A percentile compares a stretch with the other conserved stretches of the same genome.
phyloP scores from a whole-genome alignment of 2,113 vertebrate genomes.

The Equus quagga region DNA sequence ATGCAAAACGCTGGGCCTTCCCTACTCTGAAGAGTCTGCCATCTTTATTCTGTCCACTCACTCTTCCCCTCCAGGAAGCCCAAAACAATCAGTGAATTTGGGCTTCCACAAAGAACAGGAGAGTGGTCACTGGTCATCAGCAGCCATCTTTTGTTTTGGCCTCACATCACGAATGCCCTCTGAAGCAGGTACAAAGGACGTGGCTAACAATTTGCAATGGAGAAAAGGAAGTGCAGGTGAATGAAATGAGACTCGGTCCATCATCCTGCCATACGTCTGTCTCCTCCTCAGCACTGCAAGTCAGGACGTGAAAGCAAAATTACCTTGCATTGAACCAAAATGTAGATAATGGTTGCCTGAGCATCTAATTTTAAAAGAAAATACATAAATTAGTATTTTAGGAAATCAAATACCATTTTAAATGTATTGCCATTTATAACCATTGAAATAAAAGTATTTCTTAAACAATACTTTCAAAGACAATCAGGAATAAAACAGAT shows the following conservation, averaged over 20 bases:
- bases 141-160: background rate
- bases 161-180: background rate
- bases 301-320: background rate
- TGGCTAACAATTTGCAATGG: background rate
- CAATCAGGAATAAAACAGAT: background rate
- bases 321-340: fast-evolving
- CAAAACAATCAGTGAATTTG: background rate
- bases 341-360: too few species aligned
- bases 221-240: background rate
- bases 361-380: background rate
- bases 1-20: background rate
- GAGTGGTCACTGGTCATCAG: background rate
- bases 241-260: fast-evolving
- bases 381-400: background rate
- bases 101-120: background rate
- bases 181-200: background rate
- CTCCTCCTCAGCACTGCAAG: background rate
- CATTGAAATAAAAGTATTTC: background rate
- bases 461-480: background rate
- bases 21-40: background rate
- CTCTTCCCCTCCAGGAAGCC: background rate
- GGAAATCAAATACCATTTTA: background rate
- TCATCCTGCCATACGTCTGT: background rate
- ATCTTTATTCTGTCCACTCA: background rate
- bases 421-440: background rate